Evolutionary conservation across 2,888 invertebrate species (phyloP).

Genomic region (Cephus spinipes): DNA sequence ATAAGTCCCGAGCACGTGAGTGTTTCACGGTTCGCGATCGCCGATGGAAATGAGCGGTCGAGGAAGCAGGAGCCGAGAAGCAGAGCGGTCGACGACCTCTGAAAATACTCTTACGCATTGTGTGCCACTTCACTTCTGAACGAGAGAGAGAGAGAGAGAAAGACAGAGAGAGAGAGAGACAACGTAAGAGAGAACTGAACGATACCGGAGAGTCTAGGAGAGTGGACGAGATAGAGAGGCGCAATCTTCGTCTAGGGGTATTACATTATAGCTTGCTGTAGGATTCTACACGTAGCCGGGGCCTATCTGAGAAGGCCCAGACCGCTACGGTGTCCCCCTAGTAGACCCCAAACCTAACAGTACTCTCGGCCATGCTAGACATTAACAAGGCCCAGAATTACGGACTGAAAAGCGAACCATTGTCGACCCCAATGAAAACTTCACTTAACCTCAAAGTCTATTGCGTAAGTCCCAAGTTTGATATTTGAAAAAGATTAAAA

Average conservation of each 20-base stretch:
- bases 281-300: slow-evolving; percentile 25
- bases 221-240: neutral
- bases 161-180: neutral
- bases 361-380: slow-evolving; percentile 45
- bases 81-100: slow-evolving; percentile 53
- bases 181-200: neutral
- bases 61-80: slow-evolving; percentile 40
- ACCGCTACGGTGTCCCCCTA: slow-evolving; percentile 20
- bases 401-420: slow-evolving; percentile 14
- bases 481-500: neutral
- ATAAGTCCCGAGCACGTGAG: slow-evolving; percentile 29
- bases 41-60: slow-evolving; percentile 22
- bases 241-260: slow-evolving; percentile 9
- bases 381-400: slow-evolving; percentile 28
- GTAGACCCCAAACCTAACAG: slow-evolving; percentile 39
- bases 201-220: neutral
- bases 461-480: neutral
- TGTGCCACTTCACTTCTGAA: slow-evolving; percentile 54
- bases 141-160: neutral
- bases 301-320: slow-evolving; percentile 3
- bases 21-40: slow-evolving; percentile 37
- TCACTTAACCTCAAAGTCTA: neutral
- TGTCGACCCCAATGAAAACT: neutral
- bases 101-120: slow-evolving; percentile 53
- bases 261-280: slow-evolving; percentile 39